Percentiles rank a stretch among this genome's conserved stretches.
phyloP scores from a whole-genome alignment of 2,888 invertebrate species.

The Therioaphis trifolii region DNA sequence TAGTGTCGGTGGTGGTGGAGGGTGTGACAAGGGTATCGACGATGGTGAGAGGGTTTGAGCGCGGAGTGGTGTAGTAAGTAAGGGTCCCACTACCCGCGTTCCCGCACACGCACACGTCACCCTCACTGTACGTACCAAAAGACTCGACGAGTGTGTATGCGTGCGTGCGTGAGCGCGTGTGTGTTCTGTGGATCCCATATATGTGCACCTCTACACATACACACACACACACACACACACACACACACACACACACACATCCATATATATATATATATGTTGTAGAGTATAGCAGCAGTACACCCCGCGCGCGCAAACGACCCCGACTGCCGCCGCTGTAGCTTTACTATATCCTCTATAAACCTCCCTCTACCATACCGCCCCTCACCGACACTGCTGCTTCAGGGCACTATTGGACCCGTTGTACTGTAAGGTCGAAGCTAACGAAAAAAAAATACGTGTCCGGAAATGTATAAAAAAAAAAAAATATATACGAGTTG shows the following conservation, averaged over 20 bases:
- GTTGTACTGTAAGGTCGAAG: constrained; percentile 47
- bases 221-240: not conserved
- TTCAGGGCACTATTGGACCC: constrained; percentile 53
- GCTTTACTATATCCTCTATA: constrained; percentile 65
- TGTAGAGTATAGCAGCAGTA: constrained; percentile 38
- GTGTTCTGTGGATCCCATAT: constrained; percentile 37
- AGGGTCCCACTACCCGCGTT: constrained; percentile 47
- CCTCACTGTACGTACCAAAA: constrained; percentile 46
- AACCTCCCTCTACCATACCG: constrained; percentile 62
- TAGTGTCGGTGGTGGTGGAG: not conserved
- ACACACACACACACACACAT: not conserved
- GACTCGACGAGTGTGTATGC: constrained; percentile 33
- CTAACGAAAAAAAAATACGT: constrained; percentile 50
- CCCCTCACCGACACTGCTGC: not conserved
- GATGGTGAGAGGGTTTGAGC: constrained; percentile 14
- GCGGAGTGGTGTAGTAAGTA: constrained; percentile 49
- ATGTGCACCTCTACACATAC: constrained; percentile 19
- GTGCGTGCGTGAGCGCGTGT: not conserved
- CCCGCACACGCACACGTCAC: constrained; percentile 51
- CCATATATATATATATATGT: not conserved
- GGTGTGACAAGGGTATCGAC: constrained; percentile 48
- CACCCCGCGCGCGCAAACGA: constrained; percentile 62
- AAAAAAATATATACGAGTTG: constrained; percentile 27
- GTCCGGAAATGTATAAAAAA: constrained; percentile 47
- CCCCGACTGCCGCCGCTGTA: constrained; percentile 65